Base-by-base conservation (phyloP, 2,888 invertebrate species). In the Sphecodes monilicornis region DNA sequence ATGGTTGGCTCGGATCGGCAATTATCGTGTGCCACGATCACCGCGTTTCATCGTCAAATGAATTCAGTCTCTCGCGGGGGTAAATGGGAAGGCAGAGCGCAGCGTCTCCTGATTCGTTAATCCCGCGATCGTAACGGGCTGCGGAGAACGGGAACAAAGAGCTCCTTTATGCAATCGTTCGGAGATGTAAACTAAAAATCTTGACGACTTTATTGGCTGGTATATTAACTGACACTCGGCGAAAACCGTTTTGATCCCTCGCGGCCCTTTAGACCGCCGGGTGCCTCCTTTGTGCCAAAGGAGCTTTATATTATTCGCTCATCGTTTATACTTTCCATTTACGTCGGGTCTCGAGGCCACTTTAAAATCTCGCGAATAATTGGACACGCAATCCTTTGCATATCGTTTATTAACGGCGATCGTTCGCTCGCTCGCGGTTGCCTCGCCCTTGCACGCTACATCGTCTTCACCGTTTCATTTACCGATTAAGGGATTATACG, bases 151-250 rank as follows among this genome's bases (percentile, higher is more conserved):
- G 85, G 90, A 88, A 90, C 92, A 92, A 91, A 91, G 91, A 86
- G 85, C 80, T 85, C 86, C 91, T 92, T 93, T 93, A 91, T 90
- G 82, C 72, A 43, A 46, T 83, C 78, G 75, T 50, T 82, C 70
- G 79, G 64, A 43, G 78, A 87, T 84, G 88, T 88, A 85, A 89
- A 91, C 88, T 86, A 85, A 90, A 84, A 91, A 91, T 91, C 89
- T 84, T 86, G 80, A 78, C 84, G 81, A 85, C 82, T 88, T 90
- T 91, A 92, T 89, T 88, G 89, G 86, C 88, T 69, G 90, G 85
- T 90, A 90, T 92, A 91, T 92, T 92, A 92, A 91, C 91, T 83
- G 85, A 88, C 83, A 86, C 88, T 90, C 90, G 86, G 90, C 88
- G 91, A 89, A 87, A 90, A 88, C 2, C 89, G 91, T 89, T 88